Evolutionary conservation across 1,140 invertebrate species (phyloP), one percentile per base, ranked within the genome.

Genomic region (Neodiprion lecontei): DNA sequence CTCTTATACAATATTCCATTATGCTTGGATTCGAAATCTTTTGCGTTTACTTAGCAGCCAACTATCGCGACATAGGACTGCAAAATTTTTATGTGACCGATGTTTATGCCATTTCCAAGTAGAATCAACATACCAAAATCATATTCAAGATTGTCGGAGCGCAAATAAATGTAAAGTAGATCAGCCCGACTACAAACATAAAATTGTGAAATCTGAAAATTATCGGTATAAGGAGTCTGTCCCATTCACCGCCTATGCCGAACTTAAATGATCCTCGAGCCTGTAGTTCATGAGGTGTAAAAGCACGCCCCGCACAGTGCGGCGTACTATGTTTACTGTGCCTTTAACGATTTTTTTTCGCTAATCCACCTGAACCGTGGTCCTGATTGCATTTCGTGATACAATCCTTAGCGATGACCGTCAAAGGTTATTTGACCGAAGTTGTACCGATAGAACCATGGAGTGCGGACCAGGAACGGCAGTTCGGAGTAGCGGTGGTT

Each of bases 271-370:
- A 73, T 83, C n/a, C 75, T 81, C 53, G 77, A 82, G 23, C 78
- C 79, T 48, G 75, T 81, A 17, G 50, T 78, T 9, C 70, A 70
- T 17, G 2, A 10, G 50, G 75, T 79, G 76, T 78, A 84, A 71
- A 81, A 82, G 79, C 84, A 88, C 77, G 77, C 79, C 12, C 78
- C 80, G 9, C 84, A 81, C 67, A 84, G 81, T 78, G 79, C 85
- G 75, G 86, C 79, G 28, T 87, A 85, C 72, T 86, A 86, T 76
- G 74, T 84, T 1, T 80, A 86, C 74, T 88, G 85, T 80, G 76
- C 70, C 48, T 87, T 78, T 79, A 77, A 88, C 81, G 79, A 85
- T 72, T 75, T 77, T 12, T 66, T 86, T 9, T 83, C 81, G 28
- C 74, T 79, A 74, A 85, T 79, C 79, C 74, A 77, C 74, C 70